phyloP scores from a whole-genome alignment of 1,140 invertebrate species.

The Harlomillsia oculata region DNA sequence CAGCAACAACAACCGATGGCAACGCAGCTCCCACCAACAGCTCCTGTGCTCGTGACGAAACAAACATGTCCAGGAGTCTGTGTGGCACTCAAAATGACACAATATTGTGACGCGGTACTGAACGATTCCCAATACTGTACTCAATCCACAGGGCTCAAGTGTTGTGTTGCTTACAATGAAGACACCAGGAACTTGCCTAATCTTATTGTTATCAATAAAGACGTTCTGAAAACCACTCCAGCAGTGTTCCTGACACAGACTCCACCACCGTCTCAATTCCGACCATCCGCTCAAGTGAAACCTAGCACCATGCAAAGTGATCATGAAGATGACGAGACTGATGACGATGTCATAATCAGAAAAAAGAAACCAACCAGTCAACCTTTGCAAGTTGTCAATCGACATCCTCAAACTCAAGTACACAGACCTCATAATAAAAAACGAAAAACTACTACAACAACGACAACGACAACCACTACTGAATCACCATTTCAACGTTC shows the following conservation, averaged over 20 bases:
- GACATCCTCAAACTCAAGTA: too few relatives aligned
- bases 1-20: too few relatives aligned
- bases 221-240: conserved; percentile 36
- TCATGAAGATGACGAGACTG: conserved; percentile 37
- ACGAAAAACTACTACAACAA: conserved; percentile 39
- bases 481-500: too few relatives aligned
- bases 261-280: too few relatives aligned
- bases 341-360: conserved; percentile 37
- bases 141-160: conserved; percentile 48
- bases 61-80: conserved; percentile 69
- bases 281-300: too few relatives aligned
- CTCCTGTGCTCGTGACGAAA: too few relatives aligned
- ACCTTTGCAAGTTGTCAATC: background rate
- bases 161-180: conserved; percentile 52
- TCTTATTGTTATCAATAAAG: too few relatives aligned
- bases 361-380: conserved; percentile 37
- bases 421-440: too few relatives aligned
- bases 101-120: conserved; percentile 74
- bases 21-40: conserved; percentile 43
- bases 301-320: too few relatives aligned
- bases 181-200: too few relatives aligned
- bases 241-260: too few relatives aligned
- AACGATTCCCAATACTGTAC: conserved; percentile 47
- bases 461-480: conserved; percentile 29
- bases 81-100: conserved; percentile 63